Percentiles rank a stretch among this genome's conserved stretches.
Conservation (phyloP, 2,113 vertebrate species). For the Perca flavescens region DNA sequence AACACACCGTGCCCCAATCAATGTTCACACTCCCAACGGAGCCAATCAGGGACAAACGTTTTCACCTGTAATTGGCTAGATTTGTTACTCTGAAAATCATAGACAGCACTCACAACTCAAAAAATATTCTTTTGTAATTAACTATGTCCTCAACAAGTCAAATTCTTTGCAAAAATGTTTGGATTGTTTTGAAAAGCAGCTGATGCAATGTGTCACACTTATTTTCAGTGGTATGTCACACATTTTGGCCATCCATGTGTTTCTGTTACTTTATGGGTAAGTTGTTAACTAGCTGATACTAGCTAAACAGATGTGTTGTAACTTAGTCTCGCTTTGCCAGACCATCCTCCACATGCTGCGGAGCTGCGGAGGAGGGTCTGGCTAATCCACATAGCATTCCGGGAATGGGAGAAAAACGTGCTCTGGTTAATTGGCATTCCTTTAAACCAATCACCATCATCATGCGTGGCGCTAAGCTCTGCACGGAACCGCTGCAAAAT, state of each 20-base stretch:
- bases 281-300: background rate
- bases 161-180: background rate
- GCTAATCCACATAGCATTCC: too few species aligned
- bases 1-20: background rate
- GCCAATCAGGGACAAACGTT: background rate
- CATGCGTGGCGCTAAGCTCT: too few species aligned
- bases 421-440: too few species aligned
- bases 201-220: background rate
- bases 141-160: background rate
- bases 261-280: background rate
- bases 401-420: too few species aligned
- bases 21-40: background rate
- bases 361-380: too few species aligned
- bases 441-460: too few species aligned
- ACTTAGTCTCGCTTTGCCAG: too few species aligned
- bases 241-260: background rate
- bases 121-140: background rate
- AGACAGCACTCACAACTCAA: background rate
- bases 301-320: background rate
- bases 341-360: too few species aligned
- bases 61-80: slow-evolving; percentile 1
- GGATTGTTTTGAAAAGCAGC: too few species aligned
- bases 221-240: background rate
- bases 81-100: background rate
- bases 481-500: too few species aligned